phyloP scores from a whole-genome alignment of 2,888 invertebrate genomes.

The Stratiomys singularior region DNA sequence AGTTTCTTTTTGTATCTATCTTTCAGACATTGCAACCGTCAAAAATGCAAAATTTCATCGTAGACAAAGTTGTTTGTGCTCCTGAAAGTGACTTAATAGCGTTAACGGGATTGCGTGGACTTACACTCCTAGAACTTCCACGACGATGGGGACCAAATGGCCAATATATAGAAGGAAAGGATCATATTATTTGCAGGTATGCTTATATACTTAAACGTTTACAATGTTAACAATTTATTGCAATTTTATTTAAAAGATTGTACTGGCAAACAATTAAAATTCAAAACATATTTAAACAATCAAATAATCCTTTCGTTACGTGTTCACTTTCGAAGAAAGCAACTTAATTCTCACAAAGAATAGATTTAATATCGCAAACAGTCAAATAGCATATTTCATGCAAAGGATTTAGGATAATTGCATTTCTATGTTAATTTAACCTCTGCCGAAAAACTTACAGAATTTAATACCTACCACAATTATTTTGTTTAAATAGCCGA shows the following conservation, averaged over 20 bases:
- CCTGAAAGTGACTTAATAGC: slow-evolving; percentile 72
- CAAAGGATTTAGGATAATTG: slow-evolving; percentile 22
- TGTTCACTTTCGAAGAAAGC: neutral
- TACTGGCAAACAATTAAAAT: slow-evolving; percentile 15
- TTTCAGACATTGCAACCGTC: slow-evolving; percentile 74
- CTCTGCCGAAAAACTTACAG: neutral
- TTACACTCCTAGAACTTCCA: slow-evolving; percentile 75
- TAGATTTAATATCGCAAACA: neutral
- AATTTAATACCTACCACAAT: neutral
- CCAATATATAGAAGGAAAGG: slow-evolving; percentile 73
- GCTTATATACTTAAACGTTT: slow-evolving; percentile 54
- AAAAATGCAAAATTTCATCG: slow-evolving; percentile 72
- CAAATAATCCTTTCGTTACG: slow-evolving; percentile 1
- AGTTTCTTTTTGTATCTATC: slow-evolving; percentile 8
- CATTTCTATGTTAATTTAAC: slow-evolving; percentile 41
- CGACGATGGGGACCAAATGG: slow-evolving; percentile 74
- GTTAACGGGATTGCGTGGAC: slow-evolving; percentile 73
- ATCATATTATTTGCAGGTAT: slow-evolving; percentile 73
- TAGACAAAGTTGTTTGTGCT: slow-evolving; percentile 73
- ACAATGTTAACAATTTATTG: slow-evolving; percentile 18
- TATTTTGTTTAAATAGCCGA: neutral
- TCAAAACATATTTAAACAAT: slow-evolving; percentile 6
- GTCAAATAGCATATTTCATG: neutral
- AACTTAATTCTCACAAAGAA: neutral
- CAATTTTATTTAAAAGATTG: slow-evolving; percentile 19